phyloP scores from a whole-genome alignment of 2,888 invertebrate genomes.

The Chrysomela aeneicollis region DNA sequence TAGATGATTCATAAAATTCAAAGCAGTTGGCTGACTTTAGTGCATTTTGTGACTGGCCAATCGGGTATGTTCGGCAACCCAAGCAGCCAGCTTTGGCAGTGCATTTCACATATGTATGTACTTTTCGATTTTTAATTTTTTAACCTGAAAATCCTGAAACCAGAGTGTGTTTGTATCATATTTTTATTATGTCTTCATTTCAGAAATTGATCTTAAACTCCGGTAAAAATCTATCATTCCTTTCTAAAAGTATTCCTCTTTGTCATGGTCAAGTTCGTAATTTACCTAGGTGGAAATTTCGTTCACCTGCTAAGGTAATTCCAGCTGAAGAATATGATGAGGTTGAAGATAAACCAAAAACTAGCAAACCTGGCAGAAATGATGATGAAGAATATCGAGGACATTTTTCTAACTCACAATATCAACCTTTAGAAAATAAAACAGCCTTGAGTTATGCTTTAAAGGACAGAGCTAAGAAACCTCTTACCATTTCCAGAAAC shows the following conservation, averaged over 20 bases:
- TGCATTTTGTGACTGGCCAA: too few relatives aligned
- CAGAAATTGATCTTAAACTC: neutral
- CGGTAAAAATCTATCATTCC: neutral
- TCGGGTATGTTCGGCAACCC: too few relatives aligned
- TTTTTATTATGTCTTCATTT: neutral
- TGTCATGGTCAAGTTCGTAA: conserved; percentile 31
- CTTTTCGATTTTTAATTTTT: too few relatives aligned
- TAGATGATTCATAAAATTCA: too few relatives aligned
- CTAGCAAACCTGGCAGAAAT: conserved; percentile 38
- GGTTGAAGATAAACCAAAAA: conserved; percentile 46
- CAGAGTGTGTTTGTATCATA: too few relatives aligned
- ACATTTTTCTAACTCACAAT: conserved; percentile 18
- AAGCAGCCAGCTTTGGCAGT: too few relatives aligned
- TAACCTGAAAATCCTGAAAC: too few relatives aligned
- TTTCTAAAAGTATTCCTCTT: neutral
- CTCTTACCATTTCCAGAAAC: conserved; percentile 34
- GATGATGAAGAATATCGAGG: conserved; percentile 30
- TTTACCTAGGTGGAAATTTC: conserved; percentile 63
- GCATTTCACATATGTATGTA: too few relatives aligned
- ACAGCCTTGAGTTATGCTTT: neutral
- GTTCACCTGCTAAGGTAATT: conserved; percentile 64
- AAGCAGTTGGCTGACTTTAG: too few relatives aligned
- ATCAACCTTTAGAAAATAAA: conserved; percentile 3
- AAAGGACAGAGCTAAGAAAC: conserved; percentile 23
- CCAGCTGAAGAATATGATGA: conserved; percentile 62